phyloP scores from a whole-genome alignment of 2,888 invertebrate species.

The Physocephala rufipes region DNA sequence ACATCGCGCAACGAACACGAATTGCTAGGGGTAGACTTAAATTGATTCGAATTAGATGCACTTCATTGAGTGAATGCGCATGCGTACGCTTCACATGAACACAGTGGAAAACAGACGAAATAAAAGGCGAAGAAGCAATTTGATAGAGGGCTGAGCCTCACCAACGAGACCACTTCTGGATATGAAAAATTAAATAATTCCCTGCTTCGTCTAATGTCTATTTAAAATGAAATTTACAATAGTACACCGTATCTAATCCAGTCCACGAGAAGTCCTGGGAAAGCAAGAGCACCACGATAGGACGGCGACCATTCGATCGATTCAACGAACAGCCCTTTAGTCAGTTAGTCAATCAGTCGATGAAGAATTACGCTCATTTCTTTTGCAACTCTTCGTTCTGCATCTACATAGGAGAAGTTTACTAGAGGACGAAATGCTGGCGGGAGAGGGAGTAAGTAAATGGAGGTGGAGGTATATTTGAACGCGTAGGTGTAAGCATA shows the following conservation, averaged over 20 bases:
- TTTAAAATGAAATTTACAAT: conserved; percentile 41
- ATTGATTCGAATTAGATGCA: conserved; percentile 43
- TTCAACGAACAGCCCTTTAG: not conserved
- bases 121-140: not conserved
- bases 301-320: not conserved
- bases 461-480: not conserved
- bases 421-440: too few species aligned
- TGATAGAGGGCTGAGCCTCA: not conserved
- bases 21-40: conserved; percentile 29
- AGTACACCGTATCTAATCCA: conserved; percentile 33
- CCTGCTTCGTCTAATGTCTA: conserved; percentile 39
- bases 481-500: not conserved
- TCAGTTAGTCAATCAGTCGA: not conserved
- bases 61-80: conserved; percentile 35
- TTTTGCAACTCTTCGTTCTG: conserved; percentile 22
- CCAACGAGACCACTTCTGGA: conserved; percentile 22
- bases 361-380: conserved; percentile 9
- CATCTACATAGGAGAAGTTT: too few species aligned
- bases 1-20: conserved; percentile 22
- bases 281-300: too few species aligned
- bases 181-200: conserved; percentile 41
- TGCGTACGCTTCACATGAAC: conserved; percentile 22
- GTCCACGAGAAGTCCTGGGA: conserved; percentile 20
- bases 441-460: too few species aligned
- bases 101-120: too few species aligned